Percentiles rank a stretch among this genome's conserved stretches.
Conservation (phyloP, 2,888 invertebrate species). For the Julus scanicus region DNA sequence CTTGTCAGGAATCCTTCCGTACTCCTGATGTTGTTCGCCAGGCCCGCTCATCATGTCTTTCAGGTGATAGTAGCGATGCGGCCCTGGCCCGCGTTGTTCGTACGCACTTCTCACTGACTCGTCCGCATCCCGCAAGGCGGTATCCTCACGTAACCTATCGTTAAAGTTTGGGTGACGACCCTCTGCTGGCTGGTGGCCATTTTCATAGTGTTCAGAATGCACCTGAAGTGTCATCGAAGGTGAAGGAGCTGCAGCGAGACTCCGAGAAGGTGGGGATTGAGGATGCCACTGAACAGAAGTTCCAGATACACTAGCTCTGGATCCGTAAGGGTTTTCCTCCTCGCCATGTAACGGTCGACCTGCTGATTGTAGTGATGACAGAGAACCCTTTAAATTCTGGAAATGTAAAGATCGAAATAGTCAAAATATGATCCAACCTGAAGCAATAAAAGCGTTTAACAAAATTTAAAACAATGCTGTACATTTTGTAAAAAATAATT, state of each 20-base stretch:
- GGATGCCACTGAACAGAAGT: conserved; percentile 5
- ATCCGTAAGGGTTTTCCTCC: conserved; percentile 47
- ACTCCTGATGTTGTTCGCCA: conserved; percentile 27
- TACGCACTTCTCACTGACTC: conserved; percentile 46
- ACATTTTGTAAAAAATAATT: no score
- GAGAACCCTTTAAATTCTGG: conserved; percentile 50
- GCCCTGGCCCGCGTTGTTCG: conserved; percentile 15
- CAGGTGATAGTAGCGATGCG: conserved; percentile 53
- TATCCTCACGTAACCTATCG: background rate
- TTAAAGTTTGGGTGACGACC: background rate
- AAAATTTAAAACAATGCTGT: no score
- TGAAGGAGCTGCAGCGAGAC: background rate
- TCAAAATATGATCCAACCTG: no score
- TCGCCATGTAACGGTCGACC: background rate
- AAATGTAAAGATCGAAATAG: background rate
- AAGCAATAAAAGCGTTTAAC: no score
- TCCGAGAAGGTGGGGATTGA: background rate
- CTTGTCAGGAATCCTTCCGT: background rate
- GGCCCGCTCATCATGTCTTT: conserved; percentile 56
- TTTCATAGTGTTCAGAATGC: background rate
- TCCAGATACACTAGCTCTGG: conserved; percentile 2
- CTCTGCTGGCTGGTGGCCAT: background rate
- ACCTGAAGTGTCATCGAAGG: background rate
- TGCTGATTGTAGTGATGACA: conserved; percentile 11
- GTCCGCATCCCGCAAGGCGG: background rate